Percentiles rank a stretch among this genome's conserved stretches.
These are phyloP conservation scores for Crax fasciolata DNA, from an alignment of 2,797 vertebrate genomes.

Conservation along the genomic window DNA sequence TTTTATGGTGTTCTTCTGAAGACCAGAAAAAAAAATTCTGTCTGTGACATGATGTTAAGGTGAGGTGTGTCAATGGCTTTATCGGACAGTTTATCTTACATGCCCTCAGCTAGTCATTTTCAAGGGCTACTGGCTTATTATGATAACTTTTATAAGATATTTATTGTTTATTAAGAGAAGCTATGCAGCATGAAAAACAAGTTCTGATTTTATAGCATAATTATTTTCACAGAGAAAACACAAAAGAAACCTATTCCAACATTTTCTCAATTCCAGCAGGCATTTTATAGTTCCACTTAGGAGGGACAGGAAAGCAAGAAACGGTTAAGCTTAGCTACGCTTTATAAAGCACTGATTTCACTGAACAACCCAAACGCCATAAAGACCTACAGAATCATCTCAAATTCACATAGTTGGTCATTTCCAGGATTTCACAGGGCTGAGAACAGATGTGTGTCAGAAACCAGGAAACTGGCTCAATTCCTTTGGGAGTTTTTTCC, in stretches of 20 bases:
- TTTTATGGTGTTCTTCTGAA: background rate
- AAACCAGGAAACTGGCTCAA: constrained; percentile 55
- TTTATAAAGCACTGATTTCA: constrained; percentile 55
- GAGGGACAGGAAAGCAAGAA: constrained; percentile 4
- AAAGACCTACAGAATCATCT: constrained; percentile 66
- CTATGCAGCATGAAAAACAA: background rate
- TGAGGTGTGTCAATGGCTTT: background rate
- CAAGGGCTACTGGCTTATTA: background rate
- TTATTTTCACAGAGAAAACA: constrained; percentile 1
- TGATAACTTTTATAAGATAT: background rate
- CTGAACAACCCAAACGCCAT: constrained; percentile 30
- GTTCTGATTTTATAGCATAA: background rate
- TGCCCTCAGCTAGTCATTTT: background rate
- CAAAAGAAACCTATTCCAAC: background rate
- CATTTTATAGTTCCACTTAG: background rate
- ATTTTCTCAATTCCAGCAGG: background rate
- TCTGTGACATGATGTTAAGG: background rate
- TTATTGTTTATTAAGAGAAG: background rate
- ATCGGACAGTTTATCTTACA: background rate
- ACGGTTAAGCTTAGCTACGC: constrained; percentile 47
- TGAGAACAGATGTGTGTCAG: constrained; percentile 60
- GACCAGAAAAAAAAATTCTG: background rate
- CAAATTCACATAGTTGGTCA: constrained; percentile 61
- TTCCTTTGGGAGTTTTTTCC: background rate
- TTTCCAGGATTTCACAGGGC: constrained; percentile 67